Conservation (phyloP, 1,140 invertebrate genomes). For the Brachionus rotundiformis region DNA sequence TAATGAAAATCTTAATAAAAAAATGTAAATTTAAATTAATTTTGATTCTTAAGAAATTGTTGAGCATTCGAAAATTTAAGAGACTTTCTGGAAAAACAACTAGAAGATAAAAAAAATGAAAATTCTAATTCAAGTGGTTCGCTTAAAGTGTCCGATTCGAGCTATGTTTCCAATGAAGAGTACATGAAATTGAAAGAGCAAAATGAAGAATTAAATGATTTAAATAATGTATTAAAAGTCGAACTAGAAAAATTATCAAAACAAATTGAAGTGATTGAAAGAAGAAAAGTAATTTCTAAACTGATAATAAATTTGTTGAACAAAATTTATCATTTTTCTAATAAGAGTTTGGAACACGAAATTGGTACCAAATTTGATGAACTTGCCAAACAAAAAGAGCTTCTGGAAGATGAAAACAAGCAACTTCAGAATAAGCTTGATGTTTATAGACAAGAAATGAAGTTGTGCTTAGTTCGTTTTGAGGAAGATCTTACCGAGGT, state of each 20-base stretch:
- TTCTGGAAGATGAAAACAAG: constrained; percentile 13
- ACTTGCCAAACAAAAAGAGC: constrained; percentile 17
- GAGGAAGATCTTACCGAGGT: constrained; percentile 7
- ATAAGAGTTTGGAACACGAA: constrained; percentile 34
- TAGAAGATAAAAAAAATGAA: neutral
- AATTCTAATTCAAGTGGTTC: neutral
- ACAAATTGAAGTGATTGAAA: constrained; percentile 49
- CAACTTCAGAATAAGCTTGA: constrained; percentile 1
- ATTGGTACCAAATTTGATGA: constrained; percentile 24
- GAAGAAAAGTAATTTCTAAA: constrained; percentile 37
- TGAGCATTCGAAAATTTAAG: neutral
- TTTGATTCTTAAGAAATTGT: neutral
- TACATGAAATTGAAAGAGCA: neutral
- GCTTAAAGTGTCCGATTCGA: neutral
- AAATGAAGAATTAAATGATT: constrained; percentile 33
- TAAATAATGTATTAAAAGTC: constrained; percentile 5
- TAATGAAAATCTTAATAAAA: constrained; percentile 22
- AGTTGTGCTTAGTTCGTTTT: neutral
- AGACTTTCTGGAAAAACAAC: constrained; percentile 17
- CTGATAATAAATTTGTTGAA: neutral
- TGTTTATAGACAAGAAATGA: constrained; percentile 36
- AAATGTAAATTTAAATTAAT: neutral
- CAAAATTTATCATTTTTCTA: too few relatives aligned
- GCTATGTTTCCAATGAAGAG: neutral
- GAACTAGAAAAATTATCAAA: constrained; percentile 46